A percentile compares a stretch with the other conserved stretches of the same genome.
Conservation (phyloP, 2,113 vertebrate genomes). For the Psephotus haematonotus region DNA sequence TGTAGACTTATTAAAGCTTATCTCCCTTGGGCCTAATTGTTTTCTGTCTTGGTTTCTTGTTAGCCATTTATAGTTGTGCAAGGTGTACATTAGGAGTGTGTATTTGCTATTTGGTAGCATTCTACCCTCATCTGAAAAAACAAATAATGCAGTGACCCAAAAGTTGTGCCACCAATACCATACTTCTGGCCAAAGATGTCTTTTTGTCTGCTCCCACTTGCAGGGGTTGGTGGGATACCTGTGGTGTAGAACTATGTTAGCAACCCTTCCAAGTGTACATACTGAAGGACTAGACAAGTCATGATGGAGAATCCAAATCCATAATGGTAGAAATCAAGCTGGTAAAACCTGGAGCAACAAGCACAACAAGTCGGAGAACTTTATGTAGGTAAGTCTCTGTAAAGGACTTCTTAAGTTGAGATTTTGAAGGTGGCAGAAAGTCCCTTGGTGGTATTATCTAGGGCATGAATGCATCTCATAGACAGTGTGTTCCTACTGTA, state of each 20-base stretch:
- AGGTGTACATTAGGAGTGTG: background rate
- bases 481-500: background rate
- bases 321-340: rapidly evolving
- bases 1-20: background rate
- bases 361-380: background rate
- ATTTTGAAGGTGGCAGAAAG: background rate
- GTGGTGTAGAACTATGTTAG: background rate
- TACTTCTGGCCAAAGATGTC: background rate
- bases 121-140: background rate
- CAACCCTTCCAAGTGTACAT: background rate
- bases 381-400: rapidly evolving
- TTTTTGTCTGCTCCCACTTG: background rate
- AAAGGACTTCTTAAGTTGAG: background rate
- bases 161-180: background rate
- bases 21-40: background rate
- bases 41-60: background rate
- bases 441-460: background rate
- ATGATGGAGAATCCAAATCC: background rate
- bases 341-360: background rate
- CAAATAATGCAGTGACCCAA: background rate
- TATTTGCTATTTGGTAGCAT: background rate
- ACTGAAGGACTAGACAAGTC: background rate
- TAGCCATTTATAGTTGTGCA: background rate
- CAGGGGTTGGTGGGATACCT: background rate
- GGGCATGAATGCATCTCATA: background rate